These are phyloP conservation scores for Pionites leucogaster DNA, from an alignment of 2,113 vertebrate genomes.

Conservation along the genomic window DNA sequence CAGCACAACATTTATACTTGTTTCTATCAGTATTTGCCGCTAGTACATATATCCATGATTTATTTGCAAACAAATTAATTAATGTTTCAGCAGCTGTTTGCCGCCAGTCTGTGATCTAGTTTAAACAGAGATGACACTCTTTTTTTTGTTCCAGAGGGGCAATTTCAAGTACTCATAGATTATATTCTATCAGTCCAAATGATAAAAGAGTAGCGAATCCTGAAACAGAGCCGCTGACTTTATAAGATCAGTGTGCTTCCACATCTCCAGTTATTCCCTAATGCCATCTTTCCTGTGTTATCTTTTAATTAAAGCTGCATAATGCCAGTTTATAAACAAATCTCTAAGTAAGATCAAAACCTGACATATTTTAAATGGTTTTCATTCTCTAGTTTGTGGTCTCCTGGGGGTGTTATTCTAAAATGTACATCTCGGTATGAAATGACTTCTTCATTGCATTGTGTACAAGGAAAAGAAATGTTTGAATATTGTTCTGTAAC, in stretches of 20 bases:
- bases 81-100: constrained; percentile 83
- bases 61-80: constrained; percentile 87
- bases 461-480: constrained; percentile 70
- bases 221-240: constrained; percentile 68
- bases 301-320: constrained; percentile 77
- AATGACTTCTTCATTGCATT: constrained; percentile 57
- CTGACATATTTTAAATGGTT: constrained; percentile 72
- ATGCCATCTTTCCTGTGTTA: constrained; percentile 64
- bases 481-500: constrained; percentile 75
- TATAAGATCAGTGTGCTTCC: constrained; percentile 57
- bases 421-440: constrained; percentile 69
- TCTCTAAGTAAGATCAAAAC: constrained; percentile 75
- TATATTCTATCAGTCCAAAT: constrained; percentile 70
- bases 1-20: constrained; percentile 60
- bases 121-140: constrained; percentile 78
- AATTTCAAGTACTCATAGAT: constrained; percentile 72
- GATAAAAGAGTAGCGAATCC: constrained; percentile 72
- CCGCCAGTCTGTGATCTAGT: constrained; percentile 78
- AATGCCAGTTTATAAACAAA: constrained; percentile 78
- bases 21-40: constrained; percentile 74
- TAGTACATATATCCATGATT: constrained; percentile 76
- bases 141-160: constrained; percentile 72
- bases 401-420: constrained; percentile 68
- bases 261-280: constrained; percentile 43
- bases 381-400: constrained; percentile 70